These are phyloP conservation scores for Drosophila truncata DNA, from an alignment of 1,140 invertebrate genomes.

Conservation along the genomic window DNA sequence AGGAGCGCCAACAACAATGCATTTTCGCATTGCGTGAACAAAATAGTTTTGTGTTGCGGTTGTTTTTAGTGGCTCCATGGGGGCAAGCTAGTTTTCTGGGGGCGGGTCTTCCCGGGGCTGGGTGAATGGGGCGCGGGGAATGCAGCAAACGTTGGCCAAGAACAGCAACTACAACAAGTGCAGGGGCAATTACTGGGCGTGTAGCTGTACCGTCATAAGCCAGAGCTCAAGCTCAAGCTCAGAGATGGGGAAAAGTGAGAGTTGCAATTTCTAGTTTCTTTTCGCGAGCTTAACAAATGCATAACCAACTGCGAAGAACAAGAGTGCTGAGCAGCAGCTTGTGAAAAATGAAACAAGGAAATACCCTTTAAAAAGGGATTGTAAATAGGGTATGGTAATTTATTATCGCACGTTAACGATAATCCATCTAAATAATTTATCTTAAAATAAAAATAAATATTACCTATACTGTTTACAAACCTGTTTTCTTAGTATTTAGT, in stretches of 20 bases:
- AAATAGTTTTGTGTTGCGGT: slow-evolving; percentile 82
- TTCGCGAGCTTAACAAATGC: slow-evolving; percentile 57
- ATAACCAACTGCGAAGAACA: slow-evolving; percentile 48
- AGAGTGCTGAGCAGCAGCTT: neutral
- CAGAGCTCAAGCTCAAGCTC: slow-evolving; percentile 22
- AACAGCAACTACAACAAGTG: slow-evolving; percentile 49
- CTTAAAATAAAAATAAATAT: no score
- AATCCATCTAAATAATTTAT: neutral
- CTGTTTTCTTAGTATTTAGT: neutral
- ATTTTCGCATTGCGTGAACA: slow-evolving; percentile 81
- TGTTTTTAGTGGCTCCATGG: slow-evolving; percentile 69
- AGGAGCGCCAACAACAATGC: slow-evolving; percentile 60
- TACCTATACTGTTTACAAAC: no score
- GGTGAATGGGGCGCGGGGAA: slow-evolving; percentile 8
- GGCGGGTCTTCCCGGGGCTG: neutral
- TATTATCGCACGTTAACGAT: neutral
- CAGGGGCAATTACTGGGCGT: slow-evolving; percentile 68
- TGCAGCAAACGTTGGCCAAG: slow-evolving; percentile 44
- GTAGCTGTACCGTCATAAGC: slow-evolving; percentile 50
- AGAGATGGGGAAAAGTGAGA: slow-evolving; percentile 25
- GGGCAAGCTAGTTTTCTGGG: slow-evolving; percentile 21
- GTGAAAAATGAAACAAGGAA: neutral
- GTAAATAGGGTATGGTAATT: neutral
- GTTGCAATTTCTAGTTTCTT: slow-evolving; percentile 65
- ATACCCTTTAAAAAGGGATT: neutral